Base-by-base conservation (phyloP, 2,113 vertebrate species). In the Nannobrachium achirus region DNA sequence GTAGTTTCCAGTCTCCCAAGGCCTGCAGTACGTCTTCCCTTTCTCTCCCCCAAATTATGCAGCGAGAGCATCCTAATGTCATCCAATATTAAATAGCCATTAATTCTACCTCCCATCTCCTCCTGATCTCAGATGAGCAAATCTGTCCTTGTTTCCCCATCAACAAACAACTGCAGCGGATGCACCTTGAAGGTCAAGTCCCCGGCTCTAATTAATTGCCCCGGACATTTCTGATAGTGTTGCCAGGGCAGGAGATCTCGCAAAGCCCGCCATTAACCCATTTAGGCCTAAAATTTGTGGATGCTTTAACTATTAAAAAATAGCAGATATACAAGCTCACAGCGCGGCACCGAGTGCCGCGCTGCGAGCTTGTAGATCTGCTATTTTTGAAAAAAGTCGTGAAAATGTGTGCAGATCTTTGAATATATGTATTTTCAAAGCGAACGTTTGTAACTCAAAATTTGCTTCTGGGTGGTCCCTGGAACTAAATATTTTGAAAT, bases 131-230 rank as follows among this genome's bases (percentile, higher is more conserved):
- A 81, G 70, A 86, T 79, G 71, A 84, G 63, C 63, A 85, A 85
- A 88, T 82, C 56, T 74, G 65, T 87, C 74, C 84, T 79, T 80
- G 73, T 84, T 86, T 82, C 9, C 33, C 49, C 74, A 75, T 84
- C 82, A 87, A 81, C 81, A 86, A 88, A 89, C 81, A 86, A 78
- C 77, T 81, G 71, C 85, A 79, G 76, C 81, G 75, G 73, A 66
- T 73, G 59, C 76, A 86, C 79, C 73, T 74, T 90, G 86, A 90
- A 91, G 89, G 90, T 91, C 86, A 90, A 89, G 89, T 85, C 70
- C 69, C 33, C 18, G 73, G 72, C 57, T 79, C 73, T 80, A 84
- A 85, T 83, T 82, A 91, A 88, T 88, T 88, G 69, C 72, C 66
- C 67, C 72, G 58, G 69, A 63, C 77, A 61, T 77, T 85, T 87